Evolutionary conservation across 2,888 invertebrate genomes (phyloP).

Genomic region (Abrostola triplasia): DNA sequence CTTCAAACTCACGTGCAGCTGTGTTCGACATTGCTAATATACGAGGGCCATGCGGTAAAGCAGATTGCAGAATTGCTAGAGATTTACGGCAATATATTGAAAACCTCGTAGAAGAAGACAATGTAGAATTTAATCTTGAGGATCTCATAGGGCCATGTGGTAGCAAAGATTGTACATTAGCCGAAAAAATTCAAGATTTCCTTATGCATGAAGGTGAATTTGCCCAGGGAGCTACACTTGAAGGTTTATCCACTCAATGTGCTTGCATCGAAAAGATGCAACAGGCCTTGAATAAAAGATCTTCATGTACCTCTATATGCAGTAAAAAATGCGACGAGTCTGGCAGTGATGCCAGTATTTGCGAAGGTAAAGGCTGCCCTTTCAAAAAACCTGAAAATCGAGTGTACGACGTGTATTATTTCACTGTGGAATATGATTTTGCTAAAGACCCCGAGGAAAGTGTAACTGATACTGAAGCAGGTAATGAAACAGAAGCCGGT

Average conservation of each 20-base stretch:
- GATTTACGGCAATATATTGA: constrained; percentile 79
- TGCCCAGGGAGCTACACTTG: constrained; percentile 59
- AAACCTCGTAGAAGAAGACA: constrained; percentile 79
- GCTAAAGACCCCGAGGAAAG: neutral
- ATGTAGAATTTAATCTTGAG: constrained; percentile 71
- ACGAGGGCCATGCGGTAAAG: constrained; percentile 81
- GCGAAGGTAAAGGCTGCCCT: constrained; percentile 73
- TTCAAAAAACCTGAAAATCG: constrained; percentile 55
- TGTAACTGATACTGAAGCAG: constrained; percentile 1
- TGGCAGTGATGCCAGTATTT: constrained; percentile 63
- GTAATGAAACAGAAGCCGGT: neutral
- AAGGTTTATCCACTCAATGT: constrained; percentile 81
- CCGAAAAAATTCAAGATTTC: constrained; percentile 78
- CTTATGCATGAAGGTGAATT: constrained; percentile 78
- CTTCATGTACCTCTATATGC: constrained; percentile 69
- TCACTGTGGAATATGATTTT: constrained; percentile 78
- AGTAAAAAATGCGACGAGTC: constrained; percentile 71
- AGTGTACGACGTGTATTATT: constrained; percentile 79
- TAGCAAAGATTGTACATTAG: constrained; percentile 78
- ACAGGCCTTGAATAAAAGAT: constrained; percentile 64
- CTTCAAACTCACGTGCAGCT: constrained; percentile 52
- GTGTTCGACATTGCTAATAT: constrained; percentile 80
- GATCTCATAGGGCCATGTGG: constrained; percentile 82
- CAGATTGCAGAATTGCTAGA: constrained; percentile 82
- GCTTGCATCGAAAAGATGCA: constrained; percentile 79